These are phyloP conservation scores for Catocala nupta DNA, from an alignment of 2,888 invertebrate genomes.

Conservation along the genomic window DNA sequence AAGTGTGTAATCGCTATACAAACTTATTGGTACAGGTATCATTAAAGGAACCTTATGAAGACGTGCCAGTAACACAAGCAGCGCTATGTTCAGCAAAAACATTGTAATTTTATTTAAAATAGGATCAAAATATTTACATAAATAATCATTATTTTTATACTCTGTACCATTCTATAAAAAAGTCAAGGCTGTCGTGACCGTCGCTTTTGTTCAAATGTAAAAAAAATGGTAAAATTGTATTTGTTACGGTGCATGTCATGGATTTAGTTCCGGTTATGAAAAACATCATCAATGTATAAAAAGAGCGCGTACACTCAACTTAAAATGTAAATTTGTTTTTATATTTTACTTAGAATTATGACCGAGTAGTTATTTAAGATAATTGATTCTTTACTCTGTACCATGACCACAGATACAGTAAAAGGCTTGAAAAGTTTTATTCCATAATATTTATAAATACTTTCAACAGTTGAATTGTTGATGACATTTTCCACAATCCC, in stretches of 20 bases:
- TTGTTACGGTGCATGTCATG: slow-evolving; percentile 44
- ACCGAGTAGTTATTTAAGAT: slow-evolving; percentile 21
- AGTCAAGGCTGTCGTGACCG: slow-evolving; percentile 20
- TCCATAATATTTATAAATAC: slow-evolving; percentile 7
- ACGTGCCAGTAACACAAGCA: slow-evolving; percentile 27
- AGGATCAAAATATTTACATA: slow-evolving; percentile 42
- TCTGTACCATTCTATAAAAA: slow-evolving; percentile 24
- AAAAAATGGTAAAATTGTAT: slow-evolving; percentile 34
- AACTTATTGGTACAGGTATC: slow-evolving; percentile 26
- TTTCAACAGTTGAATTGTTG: slow-evolving; percentile 3
- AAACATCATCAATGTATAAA: slow-evolving; percentile 37
- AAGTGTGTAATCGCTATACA: slow-evolving; percentile 28
- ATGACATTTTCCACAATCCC: slow-evolving; percentile 15
- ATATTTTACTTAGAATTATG: slow-evolving; percentile 25
- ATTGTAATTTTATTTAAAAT: slow-evolving; percentile 28
- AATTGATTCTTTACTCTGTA: slow-evolving; percentile 34
- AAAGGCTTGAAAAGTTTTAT: slow-evolving; percentile 8
- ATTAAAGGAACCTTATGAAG: slow-evolving; percentile 30
- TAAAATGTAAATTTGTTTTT: slow-evolving; percentile 26
- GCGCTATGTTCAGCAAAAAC: slow-evolving; percentile 42
- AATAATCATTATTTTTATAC: slow-evolving; percentile 31
- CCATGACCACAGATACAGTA: slow-evolving; percentile 18
- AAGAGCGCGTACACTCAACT: slow-evolving; percentile 23
- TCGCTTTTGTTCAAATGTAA: slow-evolving; percentile 28
- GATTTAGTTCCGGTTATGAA: slow-evolving; percentile 39